phyloP scores from a whole-genome alignment of 2,888 invertebrate genomes.

The Sarcophaga rosellei region DNA sequence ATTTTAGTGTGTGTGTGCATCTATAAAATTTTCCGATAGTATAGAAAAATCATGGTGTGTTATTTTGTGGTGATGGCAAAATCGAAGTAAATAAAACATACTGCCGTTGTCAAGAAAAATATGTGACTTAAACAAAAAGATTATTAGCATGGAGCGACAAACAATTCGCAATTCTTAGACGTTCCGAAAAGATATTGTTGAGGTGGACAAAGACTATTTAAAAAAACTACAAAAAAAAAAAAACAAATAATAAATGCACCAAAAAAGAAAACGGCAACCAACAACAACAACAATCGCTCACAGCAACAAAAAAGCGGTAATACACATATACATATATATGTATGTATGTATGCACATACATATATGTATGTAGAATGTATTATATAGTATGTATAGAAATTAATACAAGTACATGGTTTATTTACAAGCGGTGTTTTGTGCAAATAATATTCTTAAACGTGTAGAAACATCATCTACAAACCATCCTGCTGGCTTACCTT shows the following conservation, averaged over 20 bases:
- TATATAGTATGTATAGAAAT: conserved; percentile 1
- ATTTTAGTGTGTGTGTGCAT: neutral
- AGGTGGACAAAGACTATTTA: neutral
- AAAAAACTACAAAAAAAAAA: conserved; percentile 5
- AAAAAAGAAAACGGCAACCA: neutral
- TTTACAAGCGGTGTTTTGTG: conserved; percentile 46
- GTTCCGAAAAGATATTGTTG: neutral
- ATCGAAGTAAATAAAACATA: conserved; percentile 59
- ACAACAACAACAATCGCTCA: conserved; percentile 12
- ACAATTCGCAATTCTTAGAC: conserved; percentile 8
- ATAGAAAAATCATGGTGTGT: conserved; percentile 38
- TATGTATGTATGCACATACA: neutral
- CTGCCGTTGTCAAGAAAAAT: conserved; percentile 68
- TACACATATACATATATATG: conserved; percentile 5
- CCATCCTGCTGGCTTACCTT: conserved; percentile 22
- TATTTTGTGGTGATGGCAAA: conserved; percentile 59
- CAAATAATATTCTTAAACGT: conserved; percentile 58
- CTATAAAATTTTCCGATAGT: neutral
- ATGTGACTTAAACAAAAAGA: conserved; percentile 68
- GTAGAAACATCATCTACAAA: conserved; percentile 35
- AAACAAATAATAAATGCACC: conserved; percentile 4
- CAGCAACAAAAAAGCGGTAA: conserved; percentile 11
- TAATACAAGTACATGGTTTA: conserved; percentile 12
- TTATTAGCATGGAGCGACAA: conserved; percentile 68
- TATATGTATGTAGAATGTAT: conserved; percentile 13